Evolutionary conservation across 2,797 vertebrate species (phyloP), one percentile per base, ranked within the genome.

Genomic region (Centropyge bicolor): DNA sequence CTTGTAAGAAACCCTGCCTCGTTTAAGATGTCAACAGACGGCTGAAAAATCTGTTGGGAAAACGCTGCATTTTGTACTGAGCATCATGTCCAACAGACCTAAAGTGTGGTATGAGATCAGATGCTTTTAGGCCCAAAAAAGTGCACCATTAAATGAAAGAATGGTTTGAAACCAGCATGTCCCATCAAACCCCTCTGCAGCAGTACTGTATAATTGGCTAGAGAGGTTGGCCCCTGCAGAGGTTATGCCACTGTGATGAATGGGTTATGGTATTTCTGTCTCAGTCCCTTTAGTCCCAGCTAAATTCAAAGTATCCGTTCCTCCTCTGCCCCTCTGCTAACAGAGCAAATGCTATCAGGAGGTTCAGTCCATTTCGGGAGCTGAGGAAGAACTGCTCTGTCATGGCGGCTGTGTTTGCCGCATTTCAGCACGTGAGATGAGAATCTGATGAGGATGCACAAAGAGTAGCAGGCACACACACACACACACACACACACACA

Each of bases 181-280:
- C 24, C 52, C 43, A n/a, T 73, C 59, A 59, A 36, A 43, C 74
- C 56, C 48, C 76, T 80, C 79, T 56, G 62, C 66, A 71, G 56
- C 51, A 70, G 35, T 5, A 20, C 46, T 49, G 61, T 81, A 54
- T 80, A 86, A 81, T 55, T 83, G 70, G 55, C 27, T 38, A 14
- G 62, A 89, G 67, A 86, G 64, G 52, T 67, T 27, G 69, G 45
- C 82, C 78, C 72, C 83, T 84, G 76, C 49, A 81, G 85, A 70
- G 41, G 61, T 65, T 67, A 59, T 75, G 61, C 57, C 41, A 77
- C 73, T 73, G 63, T 83, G 86, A 88, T 78, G 78, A 86, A 69
- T 69, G 57, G 57, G 59, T 76, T 66, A 56, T 72, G 70, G 66
- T 83, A 60, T 82, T 81, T 84, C 76, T 74, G 74, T 78, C 61